Evolutionary conservation across 2,888 invertebrate species (phyloP), one percentile per base, ranked within the genome.

Genomic region (Antheraea assamensis): DNA sequence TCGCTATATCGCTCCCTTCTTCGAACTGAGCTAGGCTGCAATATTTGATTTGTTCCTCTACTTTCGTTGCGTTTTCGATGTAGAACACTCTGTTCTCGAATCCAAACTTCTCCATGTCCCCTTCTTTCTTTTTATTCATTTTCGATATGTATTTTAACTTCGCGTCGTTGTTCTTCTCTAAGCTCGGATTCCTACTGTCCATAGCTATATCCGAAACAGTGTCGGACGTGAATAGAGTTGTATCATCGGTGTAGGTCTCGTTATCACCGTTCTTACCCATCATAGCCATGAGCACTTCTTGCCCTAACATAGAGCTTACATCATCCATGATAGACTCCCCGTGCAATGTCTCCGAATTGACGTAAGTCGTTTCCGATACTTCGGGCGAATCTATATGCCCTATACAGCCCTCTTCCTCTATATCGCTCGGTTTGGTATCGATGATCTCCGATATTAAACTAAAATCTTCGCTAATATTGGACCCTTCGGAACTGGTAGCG

Each of bases 301-400:
- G 97, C 21, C 97, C 95, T 74, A 96, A 92, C 90, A 96, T 96
- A 0, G 97, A 97, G 83, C 97, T 97, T 71, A 97, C 96, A 83
- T 97, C 97, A 78, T 97, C 97, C 93, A 97, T 96, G 52, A 97
- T 95, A 71, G 97, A 97, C 87, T 97, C 97, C 10, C 97, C 97
- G 75, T 97, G 97, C 79, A 97, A 94, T 10, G 96, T 95, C 83
- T 97, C 97, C n/a, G 96, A 96, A 79, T 96, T 96, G 52, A 95
- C 93, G 74, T 95, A 95, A 5, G 96, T 96, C 17, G 96, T 96
- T 77, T 98, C 97, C 10, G 97, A 97, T 19, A 96, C 95, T 92
- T 98, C 98, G 0, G 98, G 97, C 0, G 97, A 98, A 86, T 98
- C 98, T 73, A 98, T 98, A 83, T 98, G 98, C 19, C 96, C 96